Evolutionary conservation across 1,140 invertebrate species (phyloP).

Genomic region (Drosophila equinoxialis): DNA sequence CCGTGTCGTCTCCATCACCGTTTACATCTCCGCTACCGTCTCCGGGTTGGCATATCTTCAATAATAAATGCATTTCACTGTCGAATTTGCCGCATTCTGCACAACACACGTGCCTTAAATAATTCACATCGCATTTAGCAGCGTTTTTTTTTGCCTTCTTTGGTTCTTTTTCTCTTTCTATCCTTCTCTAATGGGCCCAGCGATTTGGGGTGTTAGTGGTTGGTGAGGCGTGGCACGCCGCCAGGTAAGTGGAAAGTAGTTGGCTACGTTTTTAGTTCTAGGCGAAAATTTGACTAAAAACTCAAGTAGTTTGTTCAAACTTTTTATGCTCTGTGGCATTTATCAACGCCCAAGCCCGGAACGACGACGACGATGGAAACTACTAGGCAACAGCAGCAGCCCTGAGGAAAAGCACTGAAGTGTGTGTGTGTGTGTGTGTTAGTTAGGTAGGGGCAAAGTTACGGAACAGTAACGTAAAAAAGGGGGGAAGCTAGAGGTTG

Average conservation of each 20-base stretch:
- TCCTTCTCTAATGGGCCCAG: constrained; percentile 40
- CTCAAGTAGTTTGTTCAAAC: constrained; percentile 77
- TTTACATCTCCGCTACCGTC: constrained; percentile 11
- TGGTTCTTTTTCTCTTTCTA: constrained; percentile 66
- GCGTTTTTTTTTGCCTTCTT: constrained; percentile 72
- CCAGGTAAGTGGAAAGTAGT: constrained; percentile 78
- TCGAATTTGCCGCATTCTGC: constrained; percentile 79
- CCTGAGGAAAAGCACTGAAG: constrained; percentile 14
- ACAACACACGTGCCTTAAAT: constrained; percentile 80
- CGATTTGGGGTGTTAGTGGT: not conserved
- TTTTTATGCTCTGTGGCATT: constrained; percentile 69
- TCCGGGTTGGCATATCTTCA: constrained; percentile 65
- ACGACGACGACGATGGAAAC: constrained; percentile 16
- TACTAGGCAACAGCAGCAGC: constrained; percentile 33
- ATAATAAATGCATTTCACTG: constrained; percentile 81
- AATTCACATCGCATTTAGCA: constrained; percentile 78
- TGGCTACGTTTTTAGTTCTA: constrained; percentile 72
- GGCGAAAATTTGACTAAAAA: constrained; percentile 77
- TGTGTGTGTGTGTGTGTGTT: no score
- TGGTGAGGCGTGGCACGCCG: constrained; percentile 55
- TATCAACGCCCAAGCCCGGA: constrained; percentile 60
- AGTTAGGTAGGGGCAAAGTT: not conserved
- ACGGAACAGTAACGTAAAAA: not conserved
- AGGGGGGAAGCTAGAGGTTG: not conserved
- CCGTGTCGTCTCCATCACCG: constrained; percentile 1